Conservation (phyloP, 2,797 vertebrate genomes). For the Liparis tanakae region DNA sequence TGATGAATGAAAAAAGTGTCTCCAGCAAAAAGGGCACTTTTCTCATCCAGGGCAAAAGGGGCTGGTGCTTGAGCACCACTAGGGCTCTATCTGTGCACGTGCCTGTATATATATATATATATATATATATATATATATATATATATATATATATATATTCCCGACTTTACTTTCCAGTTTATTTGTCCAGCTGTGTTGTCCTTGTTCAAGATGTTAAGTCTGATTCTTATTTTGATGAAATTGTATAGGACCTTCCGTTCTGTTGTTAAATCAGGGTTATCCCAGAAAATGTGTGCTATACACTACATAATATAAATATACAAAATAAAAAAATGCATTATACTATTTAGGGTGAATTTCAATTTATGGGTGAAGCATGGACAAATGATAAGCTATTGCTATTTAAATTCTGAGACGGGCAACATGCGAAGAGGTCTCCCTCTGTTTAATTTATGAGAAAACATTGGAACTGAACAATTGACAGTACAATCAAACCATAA, state of each 20-base stretch:
- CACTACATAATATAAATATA: background rate
- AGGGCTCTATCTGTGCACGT: too few species aligned
- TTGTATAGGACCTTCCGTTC: background rate
- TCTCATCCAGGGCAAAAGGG: too few species aligned
- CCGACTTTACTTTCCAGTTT: too few species aligned
- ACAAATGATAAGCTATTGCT: background rate
- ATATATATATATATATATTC: too few species aligned
- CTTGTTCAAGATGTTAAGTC: too few species aligned
- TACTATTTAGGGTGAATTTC: background rate
- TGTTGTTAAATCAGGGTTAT: background rate
- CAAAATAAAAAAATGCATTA: background rate
- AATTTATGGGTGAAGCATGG: background rate
- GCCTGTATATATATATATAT: too few species aligned
- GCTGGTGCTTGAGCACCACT: too few species aligned
- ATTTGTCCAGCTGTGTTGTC: too few species aligned
- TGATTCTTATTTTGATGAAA: background rate
- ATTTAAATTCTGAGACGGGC: background rate
- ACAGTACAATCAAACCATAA: background rate
- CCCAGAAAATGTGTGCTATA: background rate
- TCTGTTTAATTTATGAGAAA: conserved; percentile 2
- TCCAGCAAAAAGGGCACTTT: too few species aligned
- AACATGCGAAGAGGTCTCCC: background rate
- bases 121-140: too few species aligned
- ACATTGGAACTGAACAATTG: background rate
- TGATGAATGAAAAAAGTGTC: too few species aligned